A percentile compares a stretch with the other conserved stretches of the same genome.
Conservation (phyloP, 2,888 invertebrate genomes). For the Pseudococcus longispinus region DNA sequence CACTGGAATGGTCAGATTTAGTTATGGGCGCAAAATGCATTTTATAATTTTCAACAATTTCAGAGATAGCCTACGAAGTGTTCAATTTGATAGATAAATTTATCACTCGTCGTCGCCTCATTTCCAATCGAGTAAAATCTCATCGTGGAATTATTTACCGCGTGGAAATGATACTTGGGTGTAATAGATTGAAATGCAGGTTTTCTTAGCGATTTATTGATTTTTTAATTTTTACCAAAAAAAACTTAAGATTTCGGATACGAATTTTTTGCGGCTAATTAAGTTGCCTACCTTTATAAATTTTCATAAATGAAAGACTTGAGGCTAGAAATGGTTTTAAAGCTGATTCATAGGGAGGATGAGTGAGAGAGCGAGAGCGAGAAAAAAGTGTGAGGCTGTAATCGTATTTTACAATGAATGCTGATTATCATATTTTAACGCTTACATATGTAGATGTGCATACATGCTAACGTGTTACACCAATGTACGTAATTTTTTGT, state of each 20-base stretch:
- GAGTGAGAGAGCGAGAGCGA: background rate
- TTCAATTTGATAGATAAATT: background rate
- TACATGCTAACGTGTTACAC: background rate
- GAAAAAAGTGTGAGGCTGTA: background rate
- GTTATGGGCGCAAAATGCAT: too few relatives aligned
- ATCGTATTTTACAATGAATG: background rate
- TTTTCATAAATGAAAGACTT: background rate
- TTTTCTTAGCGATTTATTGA: background rate
- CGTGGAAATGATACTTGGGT: background rate
- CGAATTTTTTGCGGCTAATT: background rate
- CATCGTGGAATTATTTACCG: background rate
- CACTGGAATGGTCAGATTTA: too few relatives aligned
- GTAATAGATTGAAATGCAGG: background rate
- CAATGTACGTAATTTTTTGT: constrained; percentile 32
- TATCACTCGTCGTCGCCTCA: background rate
- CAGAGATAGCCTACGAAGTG: too few relatives aligned
- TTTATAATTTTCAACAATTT: too few relatives aligned
- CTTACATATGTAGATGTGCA: background rate
- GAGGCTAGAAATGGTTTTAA: background rate
- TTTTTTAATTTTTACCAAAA: background rate
- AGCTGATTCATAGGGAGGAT: background rate
- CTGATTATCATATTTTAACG: constrained; percentile 17
- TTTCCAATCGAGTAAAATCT: background rate
- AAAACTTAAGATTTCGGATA: background rate
- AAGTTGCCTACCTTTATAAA: background rate